Evolutionary conservation across 1,140 invertebrate genomes (phyloP), one percentile per base, ranked within the genome.

Genomic region (Leptinotarsa lineolata): DNA sequence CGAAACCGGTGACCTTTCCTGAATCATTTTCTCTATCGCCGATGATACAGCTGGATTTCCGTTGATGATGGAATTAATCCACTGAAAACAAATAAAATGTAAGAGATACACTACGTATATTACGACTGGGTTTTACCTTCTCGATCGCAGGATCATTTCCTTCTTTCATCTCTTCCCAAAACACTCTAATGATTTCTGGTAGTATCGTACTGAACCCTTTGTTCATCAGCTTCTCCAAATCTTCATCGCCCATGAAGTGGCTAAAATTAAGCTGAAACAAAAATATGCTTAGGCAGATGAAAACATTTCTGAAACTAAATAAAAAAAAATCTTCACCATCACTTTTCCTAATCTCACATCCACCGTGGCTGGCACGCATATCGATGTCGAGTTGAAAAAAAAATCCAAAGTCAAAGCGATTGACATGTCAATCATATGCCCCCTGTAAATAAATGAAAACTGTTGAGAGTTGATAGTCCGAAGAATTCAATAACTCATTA

Each of bases 241-340:
- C 59, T 78, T 80, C 70, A 20, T 67, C 65, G 13, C 16, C 24
- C 65, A 67, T 67, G 18, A 67, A 67, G 30, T 45, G 16, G 18
- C 6, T 30, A 8, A 67, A 67, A 15, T 67, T 16, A 12, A 67
- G 16, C 65, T 67, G 18, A n/a, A 46, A 30, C 16, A 44, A 64
- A 8, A 64, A 16, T 24, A 1, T 5, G 16, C 1, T 15, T 24
- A 13, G 1, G 3, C 3, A 18, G 60, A 63, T 15, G 20, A 21
- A 63, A 21, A 18, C 13, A 63, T 63, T 15, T 63, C 18, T 18
- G 16, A 59, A n/a, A 59, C 11, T 59, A 59, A 59, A n/a, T 59
- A 5, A 59, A 20, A 16, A 59, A 8, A n/a, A 3, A 2, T 59
- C 16, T n/a, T 16, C 6, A n/a, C 16, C 20, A n/a, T 20, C 16